These are phyloP conservation scores for Leuctra nigra DNA, from an alignment of 2,888 invertebrate species.

Conservation along the genomic window DNA sequence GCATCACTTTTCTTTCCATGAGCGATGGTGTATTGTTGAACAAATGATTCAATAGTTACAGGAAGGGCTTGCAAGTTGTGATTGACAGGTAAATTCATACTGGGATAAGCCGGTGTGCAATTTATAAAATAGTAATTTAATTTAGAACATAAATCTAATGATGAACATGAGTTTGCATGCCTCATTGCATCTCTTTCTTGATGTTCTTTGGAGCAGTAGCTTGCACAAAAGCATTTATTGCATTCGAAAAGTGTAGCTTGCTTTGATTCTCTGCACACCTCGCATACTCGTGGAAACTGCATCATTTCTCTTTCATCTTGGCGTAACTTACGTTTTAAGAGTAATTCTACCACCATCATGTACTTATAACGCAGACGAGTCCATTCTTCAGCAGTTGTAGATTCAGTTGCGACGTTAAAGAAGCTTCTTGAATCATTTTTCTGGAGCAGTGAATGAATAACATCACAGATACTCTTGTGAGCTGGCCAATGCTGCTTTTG, in stretches of 20 bases:
- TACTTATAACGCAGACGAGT: slow-evolving; percentile 24
- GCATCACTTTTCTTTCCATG: neutral
- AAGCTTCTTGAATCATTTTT: slow-evolving; percentile 27
- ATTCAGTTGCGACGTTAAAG: slow-evolving; percentile 24
- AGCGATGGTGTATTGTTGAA: slow-evolving; percentile 15
- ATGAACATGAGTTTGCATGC: slow-evolving; percentile 31
- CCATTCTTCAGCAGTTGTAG: slow-evolving; percentile 27
- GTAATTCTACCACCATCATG: slow-evolving; percentile 29
- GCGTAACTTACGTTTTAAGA: slow-evolving; percentile 31
- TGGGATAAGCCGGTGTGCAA: slow-evolving; percentile 29
- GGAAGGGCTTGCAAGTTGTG: neutral
- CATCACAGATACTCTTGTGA: slow-evolving; percentile 36
- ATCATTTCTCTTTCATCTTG: slow-evolving; percentile 34
- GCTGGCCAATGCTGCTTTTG: slow-evolving; percentile 37
- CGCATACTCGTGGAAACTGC: slow-evolving; percentile 35
- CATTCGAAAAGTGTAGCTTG: slow-evolving; percentile 28
- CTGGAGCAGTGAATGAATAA: slow-evolving; percentile 30
- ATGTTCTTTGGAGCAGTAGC: slow-evolving; percentile 27
- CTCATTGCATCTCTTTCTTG: slow-evolving; percentile 17
- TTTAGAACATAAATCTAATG: slow-evolving; percentile 32
- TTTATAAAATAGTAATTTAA: slow-evolving; percentile 31
- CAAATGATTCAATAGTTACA: slow-evolving; percentile 19
- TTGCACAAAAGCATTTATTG: slow-evolving; percentile 23
- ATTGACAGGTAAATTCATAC: slow-evolving; percentile 23
- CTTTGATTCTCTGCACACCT: slow-evolving; percentile 30